These are phyloP conservation scores for Antigone vipio DNA, from an alignment of 2,113 vertebrate genomes.

Conservation along the genomic window DNA sequence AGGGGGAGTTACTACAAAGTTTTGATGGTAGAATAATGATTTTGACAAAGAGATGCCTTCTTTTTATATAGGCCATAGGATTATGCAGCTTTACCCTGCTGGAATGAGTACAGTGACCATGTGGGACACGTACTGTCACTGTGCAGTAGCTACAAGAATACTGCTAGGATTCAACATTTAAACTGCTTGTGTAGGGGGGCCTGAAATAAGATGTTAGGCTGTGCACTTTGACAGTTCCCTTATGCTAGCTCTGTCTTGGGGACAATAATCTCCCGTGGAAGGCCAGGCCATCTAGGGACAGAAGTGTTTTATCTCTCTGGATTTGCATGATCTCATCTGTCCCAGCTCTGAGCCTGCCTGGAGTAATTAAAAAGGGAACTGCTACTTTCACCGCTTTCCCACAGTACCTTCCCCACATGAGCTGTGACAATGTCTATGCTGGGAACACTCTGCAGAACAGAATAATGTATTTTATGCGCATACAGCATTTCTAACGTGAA, in stretches of 20 bases:
- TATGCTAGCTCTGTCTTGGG: neutral
- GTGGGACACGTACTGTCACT: neutral
- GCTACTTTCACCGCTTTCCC: neutral
- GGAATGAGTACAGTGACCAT: neutral
- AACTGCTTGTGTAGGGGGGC: neutral
- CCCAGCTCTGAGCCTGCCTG: neutral
- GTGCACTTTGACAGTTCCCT: neutral
- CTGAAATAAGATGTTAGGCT: neutral
- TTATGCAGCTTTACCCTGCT: neutral
- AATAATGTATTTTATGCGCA: neutral
- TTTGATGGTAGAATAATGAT: neutral
- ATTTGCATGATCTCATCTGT: neutral
- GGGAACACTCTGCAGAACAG: neutral
- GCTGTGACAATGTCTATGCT: neutral
- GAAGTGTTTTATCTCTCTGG: neutral
- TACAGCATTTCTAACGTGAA: neutral
- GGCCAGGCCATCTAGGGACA: neutral
- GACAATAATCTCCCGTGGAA: neutral
- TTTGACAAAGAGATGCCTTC: neutral
- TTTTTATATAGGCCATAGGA: neutral
- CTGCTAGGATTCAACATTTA: neutral
- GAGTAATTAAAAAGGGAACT: neutral
- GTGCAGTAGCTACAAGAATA: neutral
- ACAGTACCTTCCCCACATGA: neutral
- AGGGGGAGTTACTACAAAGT: neutral